Evolutionary conservation across 2,797 vertebrate species (phyloP).

Genomic region (Cossypha niveicapilla): DNA sequence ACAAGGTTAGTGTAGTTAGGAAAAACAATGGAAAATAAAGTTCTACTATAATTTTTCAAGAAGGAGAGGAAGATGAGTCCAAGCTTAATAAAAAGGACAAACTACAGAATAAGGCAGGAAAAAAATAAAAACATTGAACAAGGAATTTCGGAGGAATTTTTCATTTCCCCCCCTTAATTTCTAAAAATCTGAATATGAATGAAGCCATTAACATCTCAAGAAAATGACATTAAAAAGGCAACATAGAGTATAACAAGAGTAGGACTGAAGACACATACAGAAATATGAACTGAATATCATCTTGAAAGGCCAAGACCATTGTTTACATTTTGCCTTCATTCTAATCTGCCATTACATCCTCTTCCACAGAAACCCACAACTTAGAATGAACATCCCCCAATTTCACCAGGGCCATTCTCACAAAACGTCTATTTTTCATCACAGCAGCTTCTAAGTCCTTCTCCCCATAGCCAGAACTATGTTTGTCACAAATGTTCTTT

Average conservation of each 20-base stretch:
- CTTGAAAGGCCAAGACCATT: neutral
- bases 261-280: neutral
- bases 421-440: neutral
- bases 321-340: neutral
- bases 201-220: neutral
- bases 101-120: neutral
- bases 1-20: neutral
- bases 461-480: neutral
- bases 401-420: neutral
- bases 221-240: neutral
- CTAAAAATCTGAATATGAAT: neutral
- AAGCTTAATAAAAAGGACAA: neutral
- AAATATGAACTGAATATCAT: neutral
- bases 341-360: neutral
- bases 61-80: neutral
- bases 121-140: neutral
- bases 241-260: neutral
- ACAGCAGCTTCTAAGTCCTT: neutral
- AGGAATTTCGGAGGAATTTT: neutral
- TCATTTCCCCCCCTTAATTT: neutral
- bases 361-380: neutral
- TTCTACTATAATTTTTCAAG: neutral
- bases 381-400: neutral
- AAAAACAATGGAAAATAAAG: neutral
- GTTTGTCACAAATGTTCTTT: neutral